Evolutionary conservation across 2,888 invertebrate species (phyloP), one percentile per base, ranked within the genome.

Genomic region (Helicoverpa assulta): DNA sequence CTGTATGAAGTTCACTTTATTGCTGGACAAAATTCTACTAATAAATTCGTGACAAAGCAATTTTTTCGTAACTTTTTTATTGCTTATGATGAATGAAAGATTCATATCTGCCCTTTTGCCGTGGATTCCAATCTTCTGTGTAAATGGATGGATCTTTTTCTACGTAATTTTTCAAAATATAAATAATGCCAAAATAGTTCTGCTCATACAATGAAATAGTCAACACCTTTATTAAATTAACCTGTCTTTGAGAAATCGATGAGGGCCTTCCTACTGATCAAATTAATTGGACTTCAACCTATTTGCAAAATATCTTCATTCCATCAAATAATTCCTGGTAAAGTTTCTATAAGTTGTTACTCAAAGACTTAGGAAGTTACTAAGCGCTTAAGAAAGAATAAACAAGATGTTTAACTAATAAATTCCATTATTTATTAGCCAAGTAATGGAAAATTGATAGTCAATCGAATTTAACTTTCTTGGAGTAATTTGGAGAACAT

Each of bases 301-400:
- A 56, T 66, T 64, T 43, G 47, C 16, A 18, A 67, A 76, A 76
- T 67, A 71, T 67, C 54, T 61, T 67, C n/a, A 75, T 80, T 76
- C 64, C 43, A 70, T 62, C 55, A 70, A 80, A 66, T 65, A 29
- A 69, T 80, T 66, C 66, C 47, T 43, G 18, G 21, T 59, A 56
- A 77, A 80, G 33, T 78, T 80, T 51, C 56, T 7, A 53, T 56
- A 80, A 76, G 81, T 77, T 70, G 76, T 67, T 76, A 54, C 51
- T 61, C 56, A 29, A 33, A 58, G 57, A 61, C 65, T 80, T 69
- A 68, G 52, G 64, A 68, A 76, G 80, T 76, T 76, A 62, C 50
- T 14, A 60, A 76, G 70, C 58, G 66, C 66, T 80, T 76, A 53
- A 54, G 61, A 70, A 76, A 76, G 61, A 80, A 80, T 78, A 76